Evolutionary conservation across 2,888 invertebrate genomes (phyloP), one percentile per base, ranked within the genome.

Genomic region (Epirrita christyi): DNA sequence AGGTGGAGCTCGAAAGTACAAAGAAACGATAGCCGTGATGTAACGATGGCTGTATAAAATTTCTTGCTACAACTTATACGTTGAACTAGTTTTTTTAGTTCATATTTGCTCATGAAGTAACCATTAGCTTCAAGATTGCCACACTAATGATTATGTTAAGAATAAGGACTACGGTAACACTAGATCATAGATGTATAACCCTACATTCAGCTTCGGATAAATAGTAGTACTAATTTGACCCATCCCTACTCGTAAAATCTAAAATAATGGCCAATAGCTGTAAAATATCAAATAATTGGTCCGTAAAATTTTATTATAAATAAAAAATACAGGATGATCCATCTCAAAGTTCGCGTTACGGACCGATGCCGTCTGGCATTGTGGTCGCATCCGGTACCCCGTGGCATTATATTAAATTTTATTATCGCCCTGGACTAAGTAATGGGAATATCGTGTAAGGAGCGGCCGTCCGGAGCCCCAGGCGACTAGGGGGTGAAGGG

Each of bases 401-500:
- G 73, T 73, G 76, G 83, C 83, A 83, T 91, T 90, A 88, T 92
- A 92, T 92, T 90, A 92, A 92, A 92, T 92, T 92, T 92, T 92
- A 92, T 92, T 92, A 92, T 91, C 81, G 83, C 85, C 82, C 85
- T 85, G 91, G 91, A 92, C 92, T 91, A 91, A 92, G 91, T 92
- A 92, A 92, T 92, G 92, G 89, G 92, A 92, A 92, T 92, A 89
- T 90, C 92, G 91, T 92, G 92, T 92, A 92, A 92, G 92, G 89
- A 90, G 87, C 85, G 88, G 78, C 82, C 84, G 86, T 83, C 85
- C 85, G 81, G 76, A 76, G 82, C 86, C 86, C 81, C 78, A 73
- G 88, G 84, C 81, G 80, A 72, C 71, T 64, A 66, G 69, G 76
- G 76, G 78, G 73, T 46, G 29, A 42, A 65, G 84, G 66, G 83